These are phyloP conservation scores for Pocota personata DNA, from an alignment of 2,888 invertebrate species.

Conservation along the genomic window DNA sequence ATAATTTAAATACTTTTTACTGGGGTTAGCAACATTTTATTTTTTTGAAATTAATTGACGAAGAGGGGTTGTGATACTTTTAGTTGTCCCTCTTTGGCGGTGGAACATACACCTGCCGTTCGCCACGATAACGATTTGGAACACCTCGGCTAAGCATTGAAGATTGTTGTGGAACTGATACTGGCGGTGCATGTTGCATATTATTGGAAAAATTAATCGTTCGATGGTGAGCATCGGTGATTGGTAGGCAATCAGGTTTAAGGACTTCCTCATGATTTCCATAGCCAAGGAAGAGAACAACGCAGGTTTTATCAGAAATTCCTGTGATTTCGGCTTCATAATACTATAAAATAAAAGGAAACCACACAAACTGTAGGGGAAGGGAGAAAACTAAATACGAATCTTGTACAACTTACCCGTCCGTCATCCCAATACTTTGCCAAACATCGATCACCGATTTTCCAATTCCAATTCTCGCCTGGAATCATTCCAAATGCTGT, in stretches of 20 bases:
- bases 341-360: conserved; percentile 84
- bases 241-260: conserved; percentile 90
- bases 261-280: conserved; percentile 95
- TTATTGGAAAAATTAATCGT: conserved; percentile 77
- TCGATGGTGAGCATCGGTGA: conserved; percentile 81
- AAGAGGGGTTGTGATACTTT: conserved; percentile 21
- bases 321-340: conserved; percentile 93
- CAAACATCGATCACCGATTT: conserved; percentile 91
- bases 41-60: conserved; percentile 41
- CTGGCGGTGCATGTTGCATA: conserved; percentile 69
- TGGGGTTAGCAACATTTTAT: conserved; percentile 29
- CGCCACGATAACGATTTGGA: conserved; percentile 79
- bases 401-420: conserved; percentile 84
- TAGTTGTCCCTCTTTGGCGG: conserved; percentile 82
- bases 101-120: conserved; percentile 83
- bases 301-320: conserved; percentile 91
- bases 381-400: neutral
- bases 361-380: neutral
- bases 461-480: conserved; percentile 85
- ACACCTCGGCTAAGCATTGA: conserved; percentile 74
- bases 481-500: conserved; percentile 79
- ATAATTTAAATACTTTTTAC: conserved; percentile 15
- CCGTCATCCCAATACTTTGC: conserved; percentile 97
- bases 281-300: conserved; percentile 93
- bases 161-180: conserved; percentile 67